These are phyloP conservation scores for Limnephilus marmoratus DNA, from an alignment of 2,888 invertebrate genomes.

Conservation along the genomic window DNA sequence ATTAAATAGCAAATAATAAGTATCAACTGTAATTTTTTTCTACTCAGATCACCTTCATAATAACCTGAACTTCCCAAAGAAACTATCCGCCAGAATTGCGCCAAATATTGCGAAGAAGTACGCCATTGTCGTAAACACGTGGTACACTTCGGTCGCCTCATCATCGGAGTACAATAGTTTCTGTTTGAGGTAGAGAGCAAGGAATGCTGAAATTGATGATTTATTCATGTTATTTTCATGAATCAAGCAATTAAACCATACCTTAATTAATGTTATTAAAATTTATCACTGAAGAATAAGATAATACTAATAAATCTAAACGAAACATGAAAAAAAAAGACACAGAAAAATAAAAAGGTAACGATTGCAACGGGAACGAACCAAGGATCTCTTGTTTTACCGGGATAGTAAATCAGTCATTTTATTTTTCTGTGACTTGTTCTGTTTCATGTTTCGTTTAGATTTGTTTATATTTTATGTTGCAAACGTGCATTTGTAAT, in stretches of 20 bases:
- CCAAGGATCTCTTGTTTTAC: too few species aligned
- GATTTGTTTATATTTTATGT: too few species aligned
- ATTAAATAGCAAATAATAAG: slow-evolving; percentile 4
- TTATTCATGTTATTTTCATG: not conserved
- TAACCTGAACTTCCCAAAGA: slow-evolving; percentile 86
- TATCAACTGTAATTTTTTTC: not conserved
- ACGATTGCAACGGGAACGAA: too few species aligned
- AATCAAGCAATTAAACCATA: not conserved
- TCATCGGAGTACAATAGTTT: slow-evolving; percentile 81
- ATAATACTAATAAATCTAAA: too few species aligned
- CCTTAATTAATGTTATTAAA: not conserved
- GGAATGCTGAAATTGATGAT: slow-evolving; percentile 78
- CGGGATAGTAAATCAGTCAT: too few species aligned
- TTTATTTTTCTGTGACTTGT: too few species aligned
- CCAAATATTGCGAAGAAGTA: slow-evolving; percentile 88
- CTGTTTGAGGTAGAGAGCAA: slow-evolving; percentile 84
- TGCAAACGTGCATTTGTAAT: too few species aligned
- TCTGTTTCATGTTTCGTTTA: too few species aligned
- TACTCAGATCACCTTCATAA: slow-evolving; percentile 60
- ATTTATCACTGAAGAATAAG: not conserved
- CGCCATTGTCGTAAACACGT: slow-evolving; percentile 84
- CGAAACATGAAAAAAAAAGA: too few species aligned
- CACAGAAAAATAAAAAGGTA: too few species aligned
- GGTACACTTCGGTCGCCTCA: slow-evolving; percentile 84
- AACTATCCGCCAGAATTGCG: slow-evolving; percentile 88